Conservation (phyloP, 1,140 invertebrate genomes). For the Leptinotarsa defecta region DNA sequence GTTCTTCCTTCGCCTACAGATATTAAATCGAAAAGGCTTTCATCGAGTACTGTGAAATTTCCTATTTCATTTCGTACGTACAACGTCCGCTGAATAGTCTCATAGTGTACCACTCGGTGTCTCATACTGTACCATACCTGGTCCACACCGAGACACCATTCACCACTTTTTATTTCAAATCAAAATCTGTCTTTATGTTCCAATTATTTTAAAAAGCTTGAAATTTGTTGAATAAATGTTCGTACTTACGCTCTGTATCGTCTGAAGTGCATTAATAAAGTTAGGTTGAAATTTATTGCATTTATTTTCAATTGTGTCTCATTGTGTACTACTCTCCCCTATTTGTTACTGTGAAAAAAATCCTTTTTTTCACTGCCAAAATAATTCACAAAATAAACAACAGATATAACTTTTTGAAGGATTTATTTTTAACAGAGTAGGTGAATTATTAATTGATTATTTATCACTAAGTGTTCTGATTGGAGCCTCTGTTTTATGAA, state of each 20-base stretch:
- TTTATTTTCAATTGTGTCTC: slow-evolving; percentile 1
- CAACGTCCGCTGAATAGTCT: background rate
- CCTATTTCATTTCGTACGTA: background rate
- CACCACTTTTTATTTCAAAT: background rate
- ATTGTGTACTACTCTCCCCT: slow-evolving; percentile 2
- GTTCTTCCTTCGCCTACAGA: background rate
- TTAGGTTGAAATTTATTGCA: background rate
- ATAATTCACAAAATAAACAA: no score
- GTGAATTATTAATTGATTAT: no score
- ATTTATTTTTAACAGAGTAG: no score
- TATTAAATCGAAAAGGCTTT: background rate
- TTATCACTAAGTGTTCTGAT: no score
- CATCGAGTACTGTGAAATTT: background rate
- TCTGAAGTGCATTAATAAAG: background rate
- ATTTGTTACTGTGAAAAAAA: background rate
- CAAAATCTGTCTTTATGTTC: background rate
- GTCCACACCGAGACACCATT: background rate
- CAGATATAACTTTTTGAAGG: no score
- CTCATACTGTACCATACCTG: background rate
- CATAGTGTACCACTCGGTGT: background rate
- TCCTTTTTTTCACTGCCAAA: no score
- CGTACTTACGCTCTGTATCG: background rate
- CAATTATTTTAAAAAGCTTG: background rate
- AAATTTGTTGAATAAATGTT: slow-evolving; percentile 1
- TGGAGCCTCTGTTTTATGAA: no score